A percentile compares a stretch with the other conserved stretches of the same genome.
Evolutionary conservation across 2,113 vertebrate species (phyloP).

Genomic region (Miniopterus natalensis): DNA sequence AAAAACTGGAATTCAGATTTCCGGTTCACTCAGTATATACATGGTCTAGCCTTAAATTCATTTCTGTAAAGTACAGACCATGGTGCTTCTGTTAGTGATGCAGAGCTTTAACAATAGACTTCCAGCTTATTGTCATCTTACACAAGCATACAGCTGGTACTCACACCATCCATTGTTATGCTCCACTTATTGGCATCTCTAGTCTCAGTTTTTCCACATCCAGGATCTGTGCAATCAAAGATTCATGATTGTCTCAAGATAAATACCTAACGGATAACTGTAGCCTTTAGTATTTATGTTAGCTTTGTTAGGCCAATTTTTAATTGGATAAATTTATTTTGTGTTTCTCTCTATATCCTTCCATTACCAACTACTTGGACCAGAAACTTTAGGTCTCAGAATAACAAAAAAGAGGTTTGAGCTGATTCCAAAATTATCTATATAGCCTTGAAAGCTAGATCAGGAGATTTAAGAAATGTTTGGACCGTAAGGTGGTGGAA

Average conservation of each 20-base stretch:
- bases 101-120: conserved; percentile 45
- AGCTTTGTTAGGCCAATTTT: conserved; percentile 38
- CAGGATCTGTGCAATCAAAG: conserved; percentile 27
- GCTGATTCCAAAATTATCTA: conserved; percentile 26
- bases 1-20: conserved; percentile 28
- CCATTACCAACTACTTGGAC: neutral
- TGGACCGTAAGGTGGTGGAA: neutral
- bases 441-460: conserved; percentile 20
- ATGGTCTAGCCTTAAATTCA: conserved; percentile 7
- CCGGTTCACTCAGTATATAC: conserved; percentile 4
- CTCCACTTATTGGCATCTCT: conserved; percentile 7
- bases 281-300: neutral
- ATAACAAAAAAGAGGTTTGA: conserved; percentile 43
- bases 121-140: conserved; percentile 18
- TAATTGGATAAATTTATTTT: conserved; percentile 26
- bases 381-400: neutral
- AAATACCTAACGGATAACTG: neutral
- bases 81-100: conserved; percentile 38
- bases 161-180: conserved; percentile 59
- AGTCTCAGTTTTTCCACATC: conserved; percentile 7
- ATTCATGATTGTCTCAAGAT: conserved; percentile 40
- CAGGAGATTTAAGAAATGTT: conserved; percentile 31
- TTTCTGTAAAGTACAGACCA: conserved; percentile 33
- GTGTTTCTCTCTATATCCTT: conserved; percentile 34
- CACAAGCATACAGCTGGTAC: neutral